phyloP scores from a whole-genome alignment of 2,113 vertebrate genomes.

The Nicator chloris region DNA sequence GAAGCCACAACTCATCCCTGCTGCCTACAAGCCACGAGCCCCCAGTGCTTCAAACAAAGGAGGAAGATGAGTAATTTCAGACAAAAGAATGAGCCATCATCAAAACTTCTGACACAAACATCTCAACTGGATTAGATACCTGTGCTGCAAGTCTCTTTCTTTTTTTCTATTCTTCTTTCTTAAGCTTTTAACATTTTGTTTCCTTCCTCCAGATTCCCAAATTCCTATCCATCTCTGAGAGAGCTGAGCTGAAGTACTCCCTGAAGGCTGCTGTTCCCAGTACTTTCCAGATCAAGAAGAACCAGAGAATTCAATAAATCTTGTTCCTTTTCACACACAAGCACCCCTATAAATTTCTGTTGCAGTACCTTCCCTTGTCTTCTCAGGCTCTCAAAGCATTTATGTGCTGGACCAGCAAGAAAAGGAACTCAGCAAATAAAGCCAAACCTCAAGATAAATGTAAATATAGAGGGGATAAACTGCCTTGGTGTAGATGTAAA shows the following conservation, averaged over 20 bases:
- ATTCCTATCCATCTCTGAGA: neutral
- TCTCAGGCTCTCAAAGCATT: neutral
- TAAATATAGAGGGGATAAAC: neutral
- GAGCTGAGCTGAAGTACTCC: neutral
- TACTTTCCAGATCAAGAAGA: neutral
- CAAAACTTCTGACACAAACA: neutral
- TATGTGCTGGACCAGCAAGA: neutral
- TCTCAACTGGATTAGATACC: neutral
- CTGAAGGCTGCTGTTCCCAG: neutral
- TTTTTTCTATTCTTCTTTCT: neutral
- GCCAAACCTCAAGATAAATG: neutral
- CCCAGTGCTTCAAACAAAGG: neutral
- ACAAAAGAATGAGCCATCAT: conserved; percentile 19
- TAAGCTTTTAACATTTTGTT: neutral
- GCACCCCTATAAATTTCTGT: neutral
- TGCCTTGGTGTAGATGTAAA: neutral
- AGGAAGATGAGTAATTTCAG: conserved; percentile 30
- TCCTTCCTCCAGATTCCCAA: neutral
- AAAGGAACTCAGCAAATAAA: neutral
- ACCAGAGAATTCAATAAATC: neutral
- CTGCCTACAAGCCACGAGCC: neutral
- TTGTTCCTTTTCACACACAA: neutral
- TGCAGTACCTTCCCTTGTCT: neutral
- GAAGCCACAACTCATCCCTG: neutral
- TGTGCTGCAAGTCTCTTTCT: neutral